Conservation (phyloP, 2,888 invertebrate species). For the Congeria kusceri region DNA sequence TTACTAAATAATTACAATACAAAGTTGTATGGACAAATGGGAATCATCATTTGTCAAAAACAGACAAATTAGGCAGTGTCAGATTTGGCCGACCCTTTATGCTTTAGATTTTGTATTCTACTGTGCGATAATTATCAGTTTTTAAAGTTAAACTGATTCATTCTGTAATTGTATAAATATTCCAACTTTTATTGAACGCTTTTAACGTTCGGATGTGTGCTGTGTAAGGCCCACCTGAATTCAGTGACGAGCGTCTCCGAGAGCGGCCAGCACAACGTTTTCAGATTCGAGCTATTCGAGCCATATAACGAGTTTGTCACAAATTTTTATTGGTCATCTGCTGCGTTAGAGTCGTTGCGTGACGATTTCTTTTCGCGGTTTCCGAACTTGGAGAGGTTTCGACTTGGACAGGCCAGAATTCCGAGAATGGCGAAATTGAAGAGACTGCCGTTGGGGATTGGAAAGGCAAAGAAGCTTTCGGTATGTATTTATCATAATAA, state of each 20-base stretch:
- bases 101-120: no score
- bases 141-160: no score
- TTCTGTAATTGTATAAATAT: no score
- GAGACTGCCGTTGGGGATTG: slow-evolving; percentile 67
- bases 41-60: no score
- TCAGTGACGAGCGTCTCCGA: slow-evolving; percentile 38
- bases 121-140: no score
- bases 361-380: slow-evolving; percentile 73
- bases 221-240: slow-evolving; percentile 67
- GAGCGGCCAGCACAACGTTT: slow-evolving; percentile 7
- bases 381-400: slow-evolving; percentile 68
- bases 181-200: slow-evolving; percentile 29
- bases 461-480: slow-evolving; percentile 37
- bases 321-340: slow-evolving; percentile 62
- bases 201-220: slow-evolving; percentile 11
- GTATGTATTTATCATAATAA: slow-evolving; percentile 13
- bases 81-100: no score
- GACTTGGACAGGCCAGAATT: slow-evolving; percentile 26
- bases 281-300: slow-evolving; percentile 67
- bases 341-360: slow-evolving; percentile 58
- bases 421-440: slow-evolving; percentile 37
- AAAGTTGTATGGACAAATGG: no score
- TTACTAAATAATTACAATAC: no score
- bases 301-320: slow-evolving; percentile 74
- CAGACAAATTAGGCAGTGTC: no score